Evolutionary conservation across 1,140 invertebrate genomes (phyloP), one percentile per base, ranked within the genome.

Genomic region (Drosophila sturtevanti): DNA sequence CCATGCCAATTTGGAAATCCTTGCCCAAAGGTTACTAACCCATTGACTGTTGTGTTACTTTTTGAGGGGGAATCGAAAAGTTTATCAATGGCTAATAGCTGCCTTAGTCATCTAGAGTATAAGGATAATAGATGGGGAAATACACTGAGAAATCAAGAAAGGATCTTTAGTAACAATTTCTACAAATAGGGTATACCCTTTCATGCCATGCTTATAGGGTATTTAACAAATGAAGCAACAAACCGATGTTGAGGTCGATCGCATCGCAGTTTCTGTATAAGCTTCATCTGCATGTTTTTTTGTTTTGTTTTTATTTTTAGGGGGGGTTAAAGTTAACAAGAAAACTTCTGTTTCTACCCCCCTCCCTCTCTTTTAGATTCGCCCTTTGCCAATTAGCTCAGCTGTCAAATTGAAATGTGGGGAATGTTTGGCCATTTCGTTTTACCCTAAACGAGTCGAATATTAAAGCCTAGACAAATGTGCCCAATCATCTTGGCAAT

Each of bases 401-500:
- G 34, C 70, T 35, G 72, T 56, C 60, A 48, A 48, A 48, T 11
- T 48, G 9, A 48, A 48, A 48, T 48, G 35, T 14, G 55, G 9
- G 16, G 12, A 60, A 41, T 60, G 7, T 37, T 60, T 38, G 31
- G 7, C 16, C 5, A 31, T 16, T 31, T 14, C 24, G 34, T 51
- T 66, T 9, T 34, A 60, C 69, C 64, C 44, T 55, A 64, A 61
- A 67, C 34, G 31, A 52, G 52, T 14, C 27, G 27, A 6, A 6
- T 16, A 63, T 58, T 35, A 55, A 60, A 65, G 48, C 22, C 16
- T 37, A 27, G 14, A 10, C 16, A 69, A 87, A 76, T 87, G 37
- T 87, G 81, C 81, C 63, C 68, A 71, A 86, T 86, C 81, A 86
- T 69, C 73, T 41, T 70, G 67, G 85, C 84, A 89, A 89, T 89